A percentile compares a stretch with the other conserved stretches of the same genome.
Conservation (phyloP, 2,113 vertebrate species). For the Daubentonia madagascariensis region DNA sequence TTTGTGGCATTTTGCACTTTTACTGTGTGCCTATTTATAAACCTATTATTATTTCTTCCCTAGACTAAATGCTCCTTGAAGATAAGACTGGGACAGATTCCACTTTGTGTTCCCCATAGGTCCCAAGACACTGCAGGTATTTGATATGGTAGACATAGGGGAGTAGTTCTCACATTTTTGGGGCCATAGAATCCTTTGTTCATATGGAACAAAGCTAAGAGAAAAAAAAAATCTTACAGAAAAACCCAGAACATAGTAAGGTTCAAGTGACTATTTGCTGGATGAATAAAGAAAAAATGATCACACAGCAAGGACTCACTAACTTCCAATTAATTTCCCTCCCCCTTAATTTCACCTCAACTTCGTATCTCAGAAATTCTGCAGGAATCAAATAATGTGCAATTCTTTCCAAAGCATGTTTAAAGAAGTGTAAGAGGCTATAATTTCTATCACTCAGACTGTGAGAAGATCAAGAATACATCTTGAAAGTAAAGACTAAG, state of each 20-base stretch:
- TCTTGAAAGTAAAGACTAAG: neutral
- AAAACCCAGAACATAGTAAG: neutral
- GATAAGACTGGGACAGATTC: neutral
- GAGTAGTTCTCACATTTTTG: neutral
- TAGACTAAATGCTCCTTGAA: neutral
- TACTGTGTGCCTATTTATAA: neutral
- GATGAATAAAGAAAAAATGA: conserved; percentile 32
- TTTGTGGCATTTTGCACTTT: neutral
- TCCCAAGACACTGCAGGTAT: neutral
- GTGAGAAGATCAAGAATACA: conserved; percentile 26
- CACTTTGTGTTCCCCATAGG: neutral
- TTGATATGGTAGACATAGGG: neutral
- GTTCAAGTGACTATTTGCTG: conserved; percentile 18
- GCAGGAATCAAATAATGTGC: conserved; percentile 22
- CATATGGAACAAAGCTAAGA: neutral
- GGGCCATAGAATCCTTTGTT: neutral
- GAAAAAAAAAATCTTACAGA: neutral
- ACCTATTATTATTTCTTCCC: neutral
- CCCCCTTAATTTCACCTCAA: neutral
- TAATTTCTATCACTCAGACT: conserved; percentile 7
- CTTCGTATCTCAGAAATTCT: neutral
- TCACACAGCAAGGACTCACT: neutral
- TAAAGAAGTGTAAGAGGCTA: neutral
- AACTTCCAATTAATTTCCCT: conserved; percentile 7
- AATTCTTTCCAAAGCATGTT: conserved; percentile 13